Evolutionary conservation across 2,113 vertebrate genomes (phyloP).

Genomic region (Pelodiscus sinensis): DNA sequence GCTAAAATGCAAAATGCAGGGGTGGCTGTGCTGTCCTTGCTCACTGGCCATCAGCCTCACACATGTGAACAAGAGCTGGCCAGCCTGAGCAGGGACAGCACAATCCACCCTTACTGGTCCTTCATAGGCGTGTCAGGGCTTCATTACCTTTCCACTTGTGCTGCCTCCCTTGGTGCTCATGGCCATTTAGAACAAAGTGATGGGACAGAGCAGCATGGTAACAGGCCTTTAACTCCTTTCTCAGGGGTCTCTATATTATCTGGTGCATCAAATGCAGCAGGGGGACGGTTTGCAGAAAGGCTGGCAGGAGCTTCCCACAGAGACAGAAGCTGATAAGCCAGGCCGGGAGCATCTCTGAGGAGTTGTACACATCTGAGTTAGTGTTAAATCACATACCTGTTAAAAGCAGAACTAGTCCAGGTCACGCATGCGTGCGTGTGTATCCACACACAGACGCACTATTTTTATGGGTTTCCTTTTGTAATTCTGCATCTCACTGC

Average conservation of each 20-base stretch:
- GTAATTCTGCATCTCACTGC: conserved; percentile 21
- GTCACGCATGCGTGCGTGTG: neutral
- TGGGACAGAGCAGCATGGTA: conserved; percentile 23
- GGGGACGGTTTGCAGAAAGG: neutral
- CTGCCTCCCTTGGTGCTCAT: conserved; percentile 36
- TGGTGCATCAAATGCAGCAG: conserved; percentile 45
- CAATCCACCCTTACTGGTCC: conserved; percentile 23
- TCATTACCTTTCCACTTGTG: conserved; percentile 60
- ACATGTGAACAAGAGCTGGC: conserved; percentile 42
- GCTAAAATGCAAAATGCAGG: neutral
- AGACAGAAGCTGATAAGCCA: neutral
- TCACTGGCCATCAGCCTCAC: neutral
- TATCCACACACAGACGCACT: neutral
- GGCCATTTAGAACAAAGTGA: conserved; percentile 67
- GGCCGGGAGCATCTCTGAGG: neutral
- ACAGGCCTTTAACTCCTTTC: conserved; percentile 61
- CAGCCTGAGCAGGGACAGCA: conserved; percentile 43
- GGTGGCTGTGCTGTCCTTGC: neutral
- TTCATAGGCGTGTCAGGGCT: conserved; percentile 64
- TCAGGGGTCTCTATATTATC: conserved; percentile 51
- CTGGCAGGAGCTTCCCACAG: conserved; percentile 49
- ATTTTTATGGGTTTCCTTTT: neutral
- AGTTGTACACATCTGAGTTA: neutral
- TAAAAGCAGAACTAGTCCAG: neutral
- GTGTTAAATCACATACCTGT: neutral